These are phyloP conservation scores for Parnassius apollo DNA, from an alignment of 2,888 invertebrate species.

Conservation along the genomic window DNA sequence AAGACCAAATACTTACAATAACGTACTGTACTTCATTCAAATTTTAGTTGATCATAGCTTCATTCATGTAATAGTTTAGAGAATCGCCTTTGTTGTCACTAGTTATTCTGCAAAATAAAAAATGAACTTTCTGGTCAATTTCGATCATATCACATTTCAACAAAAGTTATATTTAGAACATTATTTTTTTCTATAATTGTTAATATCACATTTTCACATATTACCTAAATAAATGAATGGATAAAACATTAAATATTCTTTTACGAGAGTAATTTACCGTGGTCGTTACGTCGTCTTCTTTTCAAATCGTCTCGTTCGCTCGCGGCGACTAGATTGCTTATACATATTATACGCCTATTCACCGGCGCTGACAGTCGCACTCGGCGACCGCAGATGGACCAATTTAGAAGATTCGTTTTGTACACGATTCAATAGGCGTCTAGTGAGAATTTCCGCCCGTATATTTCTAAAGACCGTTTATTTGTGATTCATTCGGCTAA, in stretches of 20 bases:
- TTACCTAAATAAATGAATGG: too few species aligned
- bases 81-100: too few species aligned
- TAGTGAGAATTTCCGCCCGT: slow-evolving; percentile 46
- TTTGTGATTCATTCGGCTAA: slow-evolving; percentile 8
- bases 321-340: slow-evolving; percentile 17
- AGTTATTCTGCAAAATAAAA: too few species aligned
- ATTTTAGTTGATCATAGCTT: too few species aligned
- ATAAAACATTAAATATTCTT: background rate
- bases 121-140: too few species aligned
- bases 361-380: slow-evolving; percentile 43
- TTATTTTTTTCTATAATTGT: too few species aligned
- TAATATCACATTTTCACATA: too few species aligned
- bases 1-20: too few species aligned
- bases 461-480: slow-evolving; percentile 30
- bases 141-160: too few species aligned
- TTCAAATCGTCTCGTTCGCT: background rate
- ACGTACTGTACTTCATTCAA: too few species aligned
- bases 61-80: too few species aligned
- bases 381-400: slow-evolving; percentile 44
- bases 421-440: slow-evolving; percentile 42
- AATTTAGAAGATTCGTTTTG: slow-evolving; percentile 52
- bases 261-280: background rate
- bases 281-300: background rate
- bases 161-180: too few species aligned
- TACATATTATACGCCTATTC: slow-evolving; percentile 2